phyloP scores from a whole-genome alignment of 2,113 vertebrate genomes.

The Brachypteracias leptosomus region DNA sequence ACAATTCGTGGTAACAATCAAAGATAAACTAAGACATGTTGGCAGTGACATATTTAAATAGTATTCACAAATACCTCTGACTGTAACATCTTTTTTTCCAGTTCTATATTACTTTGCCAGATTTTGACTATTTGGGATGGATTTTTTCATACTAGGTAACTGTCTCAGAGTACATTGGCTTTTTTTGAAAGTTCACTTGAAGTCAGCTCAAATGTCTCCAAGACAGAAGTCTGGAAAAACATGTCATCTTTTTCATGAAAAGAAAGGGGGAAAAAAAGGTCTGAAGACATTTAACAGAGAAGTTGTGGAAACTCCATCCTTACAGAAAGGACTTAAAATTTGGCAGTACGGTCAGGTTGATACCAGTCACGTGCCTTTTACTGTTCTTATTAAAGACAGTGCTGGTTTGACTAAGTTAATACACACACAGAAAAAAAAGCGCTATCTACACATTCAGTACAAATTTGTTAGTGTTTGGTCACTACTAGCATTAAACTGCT shows the following conservation, averaged over 20 bases:
- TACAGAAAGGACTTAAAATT: not conserved
- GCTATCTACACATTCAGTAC: not conserved
- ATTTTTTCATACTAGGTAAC: not conserved
- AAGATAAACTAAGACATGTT: not conserved
- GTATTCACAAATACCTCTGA: not conserved
- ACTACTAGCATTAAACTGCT: not conserved
- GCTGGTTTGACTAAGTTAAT: not conserved
- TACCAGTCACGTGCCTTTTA: not conserved
- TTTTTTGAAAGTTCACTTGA: not conserved
- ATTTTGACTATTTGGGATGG: not conserved
- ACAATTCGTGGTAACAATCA: not conserved
- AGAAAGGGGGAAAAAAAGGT: not conserved
- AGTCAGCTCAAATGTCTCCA: not conserved
- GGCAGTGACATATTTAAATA: not conserved
- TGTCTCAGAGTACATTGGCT: not conserved
- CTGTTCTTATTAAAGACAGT: not conserved
- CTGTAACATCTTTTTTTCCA: not conserved
- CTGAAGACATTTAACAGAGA: slow-evolving; percentile 18
- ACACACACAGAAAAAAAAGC: not conserved
- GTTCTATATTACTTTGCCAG: not conserved
- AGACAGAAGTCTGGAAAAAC: slow-evolving; percentile 25
- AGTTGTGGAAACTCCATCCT: not conserved
- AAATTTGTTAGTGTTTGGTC: not conserved
- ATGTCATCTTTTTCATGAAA: not conserved
- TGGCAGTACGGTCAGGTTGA: not conserved